These are phyloP conservation scores for Brachyistius frenatus DNA, from an alignment of 2,113 vertebrate species.

Conservation along the genomic window DNA sequence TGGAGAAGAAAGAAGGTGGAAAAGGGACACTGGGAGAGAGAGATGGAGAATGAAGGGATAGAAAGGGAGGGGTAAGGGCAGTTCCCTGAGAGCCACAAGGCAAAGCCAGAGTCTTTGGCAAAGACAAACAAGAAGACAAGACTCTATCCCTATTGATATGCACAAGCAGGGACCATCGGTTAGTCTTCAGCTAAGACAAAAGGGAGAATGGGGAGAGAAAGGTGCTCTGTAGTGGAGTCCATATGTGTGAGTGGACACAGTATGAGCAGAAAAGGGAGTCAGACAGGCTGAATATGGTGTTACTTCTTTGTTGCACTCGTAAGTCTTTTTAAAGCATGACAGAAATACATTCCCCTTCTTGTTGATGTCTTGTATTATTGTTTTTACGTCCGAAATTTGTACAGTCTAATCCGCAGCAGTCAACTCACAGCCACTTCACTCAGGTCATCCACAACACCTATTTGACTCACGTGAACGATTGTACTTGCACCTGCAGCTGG, in stretches of 20 bases:
- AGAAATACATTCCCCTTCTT: constrained; percentile 36
- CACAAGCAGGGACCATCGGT: constrained; percentile 82
- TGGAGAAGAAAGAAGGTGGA: constrained; percentile 74
- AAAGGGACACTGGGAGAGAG: constrained; percentile 65
- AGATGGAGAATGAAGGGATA: constrained; percentile 70
- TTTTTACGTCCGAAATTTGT: background rate
- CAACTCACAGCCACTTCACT: background rate
- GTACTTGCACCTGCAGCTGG: constrained; percentile 24
- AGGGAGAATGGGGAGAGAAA: constrained; percentile 70
- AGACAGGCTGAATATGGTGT: constrained; percentile 70
- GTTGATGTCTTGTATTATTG: constrained; percentile 40
- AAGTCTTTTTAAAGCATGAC: constrained; percentile 24
- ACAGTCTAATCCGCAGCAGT: background rate
- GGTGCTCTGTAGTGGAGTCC: constrained; percentile 74
- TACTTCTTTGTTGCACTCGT: constrained; percentile 73
- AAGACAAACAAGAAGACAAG: constrained; percentile 86
- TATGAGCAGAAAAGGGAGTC: constrained; percentile 72
- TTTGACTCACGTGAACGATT: background rate
- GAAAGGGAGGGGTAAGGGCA: constrained; percentile 77
- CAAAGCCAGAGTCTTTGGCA: constrained; percentile 84
- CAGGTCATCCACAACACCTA: background rate
- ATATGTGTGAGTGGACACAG: constrained; percentile 81
- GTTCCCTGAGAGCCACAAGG: constrained; percentile 86
- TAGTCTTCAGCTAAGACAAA: constrained; percentile 85
- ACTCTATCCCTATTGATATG: constrained; percentile 85